A percentile compares a stretch with the other conserved stretches of the same genome.
phyloP scores from a whole-genome alignment of 1,140 invertebrate species.

The Helicoverpa zea region DNA sequence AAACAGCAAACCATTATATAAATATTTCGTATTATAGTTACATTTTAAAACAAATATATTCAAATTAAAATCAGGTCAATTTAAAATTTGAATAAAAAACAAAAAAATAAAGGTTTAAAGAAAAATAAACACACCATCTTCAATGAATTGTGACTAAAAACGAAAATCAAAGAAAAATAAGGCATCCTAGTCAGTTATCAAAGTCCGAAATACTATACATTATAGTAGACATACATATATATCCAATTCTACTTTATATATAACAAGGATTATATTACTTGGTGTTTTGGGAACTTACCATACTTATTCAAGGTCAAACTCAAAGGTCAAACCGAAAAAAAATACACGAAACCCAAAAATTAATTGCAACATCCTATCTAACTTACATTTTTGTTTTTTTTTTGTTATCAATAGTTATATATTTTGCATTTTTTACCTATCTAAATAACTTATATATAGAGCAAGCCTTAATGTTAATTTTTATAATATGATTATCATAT shows the following conservation, averaged over 20 bases:
- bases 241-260: constrained; percentile 71
- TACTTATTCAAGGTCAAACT: constrained; percentile 68
- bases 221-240: constrained; percentile 52
- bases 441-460: constrained; percentile 51
- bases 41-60: neutral
- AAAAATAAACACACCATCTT: constrained; percentile 35
- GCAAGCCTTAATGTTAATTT: constrained; percentile 45
- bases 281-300: constrained; percentile 82
- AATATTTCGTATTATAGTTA: neutral
- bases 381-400: constrained; percentile 47
- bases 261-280: constrained; percentile 78
- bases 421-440: constrained; percentile 53
- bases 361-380: constrained; percentile 83
- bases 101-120: neutral
- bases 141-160: constrained; percentile 42
- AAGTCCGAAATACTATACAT: constrained; percentile 25
- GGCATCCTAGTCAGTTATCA: constrained; percentile 42
- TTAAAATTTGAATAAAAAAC: neutral
- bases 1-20: neutral
- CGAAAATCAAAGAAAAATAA: constrained; percentile 18
- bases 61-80: neutral
- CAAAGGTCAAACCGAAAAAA: constrained; percentile 66
- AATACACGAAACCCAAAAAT: constrained; percentile 58
- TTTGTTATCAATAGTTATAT: constrained; percentile 42
- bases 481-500: constrained; percentile 26